Percentiles rank a stretch among this genome's conserved stretches.
Evolutionary conservation across 2,113 vertebrate species (phyloP).

Genomic region (Campylorhamphus procurvoides): DNA sequence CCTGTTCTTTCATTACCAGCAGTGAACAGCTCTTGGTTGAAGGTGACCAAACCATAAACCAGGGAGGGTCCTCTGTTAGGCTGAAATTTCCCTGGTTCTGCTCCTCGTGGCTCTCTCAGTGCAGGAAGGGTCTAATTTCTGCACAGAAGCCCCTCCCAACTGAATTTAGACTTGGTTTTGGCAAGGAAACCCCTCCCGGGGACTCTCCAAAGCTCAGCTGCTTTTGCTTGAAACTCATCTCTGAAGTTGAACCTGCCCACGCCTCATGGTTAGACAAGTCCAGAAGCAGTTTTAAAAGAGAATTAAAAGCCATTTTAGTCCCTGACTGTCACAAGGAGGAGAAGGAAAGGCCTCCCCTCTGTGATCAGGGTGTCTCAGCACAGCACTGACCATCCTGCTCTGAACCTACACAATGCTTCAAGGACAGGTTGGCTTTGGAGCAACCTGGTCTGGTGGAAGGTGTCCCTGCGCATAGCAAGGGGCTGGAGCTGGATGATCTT

Average conservation of each 20-base stretch:
- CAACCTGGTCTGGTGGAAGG: not conserved
- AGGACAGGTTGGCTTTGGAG: not conserved
- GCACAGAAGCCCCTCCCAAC: not conserved
- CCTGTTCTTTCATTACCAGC: not conserved
- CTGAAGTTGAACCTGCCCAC: not conserved
- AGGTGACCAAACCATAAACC: not conserved
- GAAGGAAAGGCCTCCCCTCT: not conserved
- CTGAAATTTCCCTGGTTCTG: not conserved
- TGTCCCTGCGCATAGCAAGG: not conserved
- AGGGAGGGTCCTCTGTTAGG: rapidly evolving
- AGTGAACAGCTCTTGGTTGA: not conserved
- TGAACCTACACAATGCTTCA: not conserved
- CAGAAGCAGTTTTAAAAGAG: not conserved
- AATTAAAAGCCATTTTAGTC: not conserved
- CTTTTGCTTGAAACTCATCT: not conserved
- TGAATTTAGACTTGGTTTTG: not conserved
- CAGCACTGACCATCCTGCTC: not conserved
- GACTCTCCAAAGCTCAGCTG: not conserved
- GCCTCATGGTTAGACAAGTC: not conserved
- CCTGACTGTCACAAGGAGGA: not conserved
- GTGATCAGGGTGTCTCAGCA: not conserved
- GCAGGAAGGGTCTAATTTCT: not conserved
- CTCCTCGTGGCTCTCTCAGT: not conserved
- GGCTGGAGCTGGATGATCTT: too few relatives aligned
- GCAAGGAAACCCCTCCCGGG: not conserved